A percentile compares a stretch with the other conserved stretches of the same genome.
These are phyloP conservation scores for Electrona antarctica DNA, from an alignment of 2,113 vertebrate genomes.

Conservation along the genomic window DNA sequence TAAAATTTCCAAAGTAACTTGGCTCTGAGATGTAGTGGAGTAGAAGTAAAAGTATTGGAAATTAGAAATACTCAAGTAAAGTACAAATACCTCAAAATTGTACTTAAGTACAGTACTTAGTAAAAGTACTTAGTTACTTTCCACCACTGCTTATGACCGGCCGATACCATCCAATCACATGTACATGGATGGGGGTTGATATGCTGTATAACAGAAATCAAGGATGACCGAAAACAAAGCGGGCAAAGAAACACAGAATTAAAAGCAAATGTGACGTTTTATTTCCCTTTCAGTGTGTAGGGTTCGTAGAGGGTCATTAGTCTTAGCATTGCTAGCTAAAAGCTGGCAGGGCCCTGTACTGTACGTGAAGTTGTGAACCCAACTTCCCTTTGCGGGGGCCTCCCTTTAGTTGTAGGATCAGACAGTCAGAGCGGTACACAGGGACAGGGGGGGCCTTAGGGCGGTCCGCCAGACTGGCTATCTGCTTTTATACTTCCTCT, in stretches of 20 bases:
- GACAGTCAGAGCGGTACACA: conserved; percentile 60
- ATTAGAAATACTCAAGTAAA: too few relatives aligned
- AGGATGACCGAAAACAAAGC: too few relatives aligned
- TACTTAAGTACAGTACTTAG: too few relatives aligned
- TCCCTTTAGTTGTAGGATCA: conserved; percentile 58
- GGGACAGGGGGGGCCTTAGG: conserved; percentile 45
- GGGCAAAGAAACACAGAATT: not conserved
- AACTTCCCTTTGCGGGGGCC: conserved; percentile 53
- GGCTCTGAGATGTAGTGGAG: too few relatives aligned
- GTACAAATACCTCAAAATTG: too few relatives aligned
- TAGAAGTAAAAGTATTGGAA: too few relatives aligned
- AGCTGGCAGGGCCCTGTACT: conserved; percentile 35
- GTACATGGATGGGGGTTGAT: not conserved
- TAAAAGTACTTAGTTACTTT: too few relatives aligned
- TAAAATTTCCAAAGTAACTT: too few relatives aligned
- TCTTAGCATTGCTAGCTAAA: conserved; percentile 37
- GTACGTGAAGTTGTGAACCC: conserved; percentile 42
- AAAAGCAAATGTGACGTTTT: conserved; percentile 7
- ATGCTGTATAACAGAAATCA: too few relatives aligned
- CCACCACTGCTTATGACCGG: too few relatives aligned
- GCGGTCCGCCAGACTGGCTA: conserved; percentile 61
- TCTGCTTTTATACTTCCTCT: conserved; percentile 69
- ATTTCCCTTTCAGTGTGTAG: conserved; percentile 15
- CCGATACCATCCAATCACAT: not conserved
- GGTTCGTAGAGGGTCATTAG: conserved; percentile 43